Base-by-base conservation (phyloP, 2,113 vertebrate genomes). In the Euleptes europaea region DNA sequence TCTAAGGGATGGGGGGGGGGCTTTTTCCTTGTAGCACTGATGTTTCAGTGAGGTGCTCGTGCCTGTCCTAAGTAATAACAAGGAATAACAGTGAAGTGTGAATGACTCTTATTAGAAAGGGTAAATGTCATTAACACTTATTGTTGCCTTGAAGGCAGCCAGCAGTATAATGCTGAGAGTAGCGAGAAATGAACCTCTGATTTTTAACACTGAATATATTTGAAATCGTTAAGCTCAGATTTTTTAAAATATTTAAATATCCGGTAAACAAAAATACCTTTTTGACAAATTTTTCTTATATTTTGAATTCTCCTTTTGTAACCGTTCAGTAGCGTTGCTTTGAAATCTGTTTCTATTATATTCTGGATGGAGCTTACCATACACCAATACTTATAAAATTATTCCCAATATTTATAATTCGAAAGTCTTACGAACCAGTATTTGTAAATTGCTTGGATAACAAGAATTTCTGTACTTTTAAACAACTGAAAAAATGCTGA, bases 41-140 rank as follows among this genome's bases (percentile, higher is more conserved):
- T 96, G 94, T 96, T 96, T 95, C 95, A 94, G 65, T 95, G 95
- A 95, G 94, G 91, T 96, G 90, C 94, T 95, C 92, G 90, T 95
- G 90, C 92, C 93, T 96, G 94, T 96, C 95, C 94, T 92, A 85
- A 92, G 90, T 86, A 96, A 95, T 96, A 96, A 95, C 89, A 94
- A 93, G 92, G 93, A 92, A 93, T 93, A 96, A 91, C 92, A 93
- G 84, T 95, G 95, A 95, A 92, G 92, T 92, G 92, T 94, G 94
- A 96, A 94, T 92, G 90, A 92, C 94, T 94, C 95, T 95, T 95
- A 95, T 96, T 96, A 95, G 92, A 77, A 90, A 89, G 93, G 78
- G 93, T 96, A 95, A 96, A 95, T 95, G 95, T 96, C 96, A 93
- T 96, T 94, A 96, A 91, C 81, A 88, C 65, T 93, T 93, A 92